Percentiles rank a stretch among this genome's conserved stretches.
Conservation (phyloP, 2,797 vertebrate species). For the Trachurus trachurus region DNA sequence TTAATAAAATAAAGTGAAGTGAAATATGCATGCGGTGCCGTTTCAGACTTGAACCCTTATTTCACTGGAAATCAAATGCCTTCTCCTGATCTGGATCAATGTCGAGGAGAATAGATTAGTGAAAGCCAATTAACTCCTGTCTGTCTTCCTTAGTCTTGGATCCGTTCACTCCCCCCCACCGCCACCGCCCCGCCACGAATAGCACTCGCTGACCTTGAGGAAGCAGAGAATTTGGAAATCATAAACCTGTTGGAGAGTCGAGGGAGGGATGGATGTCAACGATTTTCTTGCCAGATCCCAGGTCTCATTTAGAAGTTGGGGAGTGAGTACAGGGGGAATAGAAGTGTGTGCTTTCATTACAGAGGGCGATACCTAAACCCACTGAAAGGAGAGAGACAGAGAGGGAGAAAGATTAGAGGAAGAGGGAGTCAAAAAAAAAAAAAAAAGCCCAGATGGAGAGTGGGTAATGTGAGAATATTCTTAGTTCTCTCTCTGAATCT, state of each 20-base stretch:
- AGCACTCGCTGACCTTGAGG: constrained; percentile 71
- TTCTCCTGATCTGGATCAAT: constrained; percentile 2
- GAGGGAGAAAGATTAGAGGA: constrained; percentile 24
- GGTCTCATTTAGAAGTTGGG: constrained; percentile 49
- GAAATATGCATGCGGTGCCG: background rate
- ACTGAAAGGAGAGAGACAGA: constrained; percentile 40
- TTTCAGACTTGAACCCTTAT: background rate
- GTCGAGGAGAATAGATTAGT: constrained; percentile 17
- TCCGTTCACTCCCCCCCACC: background rate
- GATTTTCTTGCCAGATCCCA: constrained; percentile 41
- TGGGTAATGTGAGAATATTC: constrained; percentile 41
- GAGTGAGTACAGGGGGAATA: constrained; percentile 23
- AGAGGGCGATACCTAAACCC: constrained; percentile 64
- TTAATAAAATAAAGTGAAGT: background rate
- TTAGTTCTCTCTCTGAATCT: constrained; percentile 11
- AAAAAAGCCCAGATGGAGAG: constrained; percentile 30
- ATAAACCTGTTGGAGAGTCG: constrained; percentile 59
- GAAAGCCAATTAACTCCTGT: constrained; percentile 24
- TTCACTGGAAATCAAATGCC: background rate
- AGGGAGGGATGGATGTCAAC: constrained; percentile 71
- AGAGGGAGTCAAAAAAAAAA: constrained; percentile 38
- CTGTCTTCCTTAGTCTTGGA: constrained; percentile 14
- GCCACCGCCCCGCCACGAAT: constrained; percentile 3
- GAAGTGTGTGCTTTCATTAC: constrained; percentile 63
- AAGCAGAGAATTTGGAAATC: constrained; percentile 63